phyloP scores from a whole-genome alignment of 2,797 vertebrate species.

The Onychomys leucogaster region DNA sequence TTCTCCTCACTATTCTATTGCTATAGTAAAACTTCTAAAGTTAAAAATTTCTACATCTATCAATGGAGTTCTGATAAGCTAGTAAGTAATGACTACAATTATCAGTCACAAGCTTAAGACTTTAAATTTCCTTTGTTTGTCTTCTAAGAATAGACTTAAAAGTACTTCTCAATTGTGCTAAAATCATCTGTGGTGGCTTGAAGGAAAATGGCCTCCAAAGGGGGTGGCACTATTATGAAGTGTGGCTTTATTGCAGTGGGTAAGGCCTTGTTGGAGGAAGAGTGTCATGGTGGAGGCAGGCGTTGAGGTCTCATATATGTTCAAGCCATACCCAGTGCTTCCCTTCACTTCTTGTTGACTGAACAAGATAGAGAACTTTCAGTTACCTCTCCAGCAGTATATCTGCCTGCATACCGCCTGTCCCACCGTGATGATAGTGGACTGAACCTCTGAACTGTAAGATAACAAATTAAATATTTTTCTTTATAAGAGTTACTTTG shows the following conservation, averaged over 20 bases:
- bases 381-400: neutral
- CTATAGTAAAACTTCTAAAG: neutral
- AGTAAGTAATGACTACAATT: neutral
- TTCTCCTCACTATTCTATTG: neutral
- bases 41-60: neutral
- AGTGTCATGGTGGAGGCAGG: neutral
- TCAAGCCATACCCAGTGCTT: neutral
- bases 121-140: neutral
- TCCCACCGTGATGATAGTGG: neutral
- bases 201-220: neutral
- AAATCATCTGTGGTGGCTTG: neutral
- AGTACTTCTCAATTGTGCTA: neutral
- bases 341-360: neutral
- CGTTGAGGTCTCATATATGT: neutral
- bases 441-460: too few relatives aligned
- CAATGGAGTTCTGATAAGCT: neutral
- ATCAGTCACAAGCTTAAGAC: neutral
- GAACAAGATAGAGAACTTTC: neutral
- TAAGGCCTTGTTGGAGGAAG: too few relatives aligned
- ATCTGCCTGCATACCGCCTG: too few relatives aligned
- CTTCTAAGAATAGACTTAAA: neutral
- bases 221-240: neutral
- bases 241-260: neutral
- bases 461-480: neutral
- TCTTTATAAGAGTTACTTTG: neutral